A percentile compares a stretch with the other conserved stretches of the same genome.
Conservation (phyloP, 35 echinoderm and acorn worm genomes). For the Heliocidaris tuberculata region DNA sequence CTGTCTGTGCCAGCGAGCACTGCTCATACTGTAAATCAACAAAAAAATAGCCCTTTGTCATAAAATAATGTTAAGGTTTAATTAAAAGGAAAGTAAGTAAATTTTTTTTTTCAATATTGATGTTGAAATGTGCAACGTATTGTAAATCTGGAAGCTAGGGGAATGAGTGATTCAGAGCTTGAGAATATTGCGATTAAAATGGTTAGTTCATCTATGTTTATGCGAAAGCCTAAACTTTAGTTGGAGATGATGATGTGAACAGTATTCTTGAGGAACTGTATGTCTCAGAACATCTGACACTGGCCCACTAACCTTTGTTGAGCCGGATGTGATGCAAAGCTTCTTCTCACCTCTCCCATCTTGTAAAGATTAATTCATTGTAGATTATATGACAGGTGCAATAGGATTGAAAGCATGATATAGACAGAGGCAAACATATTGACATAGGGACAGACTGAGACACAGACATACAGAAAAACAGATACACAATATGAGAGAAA, state of each 20-base stretch:
- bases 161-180: neutral
- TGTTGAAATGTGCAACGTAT: too few relatives aligned
- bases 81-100: neutral
- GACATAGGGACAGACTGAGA: neutral
- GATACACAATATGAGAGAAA: neutral
- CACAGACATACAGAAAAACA: neutral
- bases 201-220: neutral
- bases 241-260: neutral
- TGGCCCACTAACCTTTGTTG: neutral
- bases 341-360: neutral
- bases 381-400: slow-evolving; percentile 8
- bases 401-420: neutral
- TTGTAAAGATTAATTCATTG: slow-evolving; percentile 25
- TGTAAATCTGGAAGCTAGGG: neutral
- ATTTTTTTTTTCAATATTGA: neutral
- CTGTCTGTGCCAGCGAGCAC: neutral
- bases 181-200: neutral
- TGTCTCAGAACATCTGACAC: neutral
- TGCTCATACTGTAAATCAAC: neutral
- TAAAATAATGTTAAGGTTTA: neutral
- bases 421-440: neutral
- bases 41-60: neutral
- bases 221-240: neutral
- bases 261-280: neutral
- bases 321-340: neutral